A percentile compares a stretch with the other conserved stretches of the same genome.
These are phyloP conservation scores for Proterorhinus semilunaris DNA, from an alignment of 2,113 vertebrate species.

Conservation along the genomic window DNA sequence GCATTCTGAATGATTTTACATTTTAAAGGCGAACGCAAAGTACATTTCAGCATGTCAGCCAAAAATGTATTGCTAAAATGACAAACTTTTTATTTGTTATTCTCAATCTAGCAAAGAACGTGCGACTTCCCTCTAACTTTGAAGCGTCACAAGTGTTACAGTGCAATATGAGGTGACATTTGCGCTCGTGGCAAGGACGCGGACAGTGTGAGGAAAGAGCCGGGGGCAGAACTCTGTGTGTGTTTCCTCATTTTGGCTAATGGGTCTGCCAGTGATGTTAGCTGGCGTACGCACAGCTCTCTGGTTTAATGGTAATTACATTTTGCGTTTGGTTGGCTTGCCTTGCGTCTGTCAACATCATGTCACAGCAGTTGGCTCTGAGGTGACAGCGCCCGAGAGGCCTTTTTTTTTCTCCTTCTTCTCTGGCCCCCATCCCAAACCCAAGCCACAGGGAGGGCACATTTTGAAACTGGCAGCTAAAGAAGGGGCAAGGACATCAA, in stretches of 20 bases:
- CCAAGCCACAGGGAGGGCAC: constrained; percentile 16
- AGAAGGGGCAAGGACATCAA: neutral
- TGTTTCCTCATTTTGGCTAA: constrained; percentile 59
- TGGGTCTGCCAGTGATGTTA: constrained; percentile 54
- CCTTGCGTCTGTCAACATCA: constrained; percentile 61
- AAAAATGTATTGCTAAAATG: too few species aligned
- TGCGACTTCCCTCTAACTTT: constrained; percentile 9
- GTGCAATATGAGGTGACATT: neutral
- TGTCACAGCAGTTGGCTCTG: constrained; percentile 53
- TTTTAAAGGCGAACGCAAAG: too few species aligned
- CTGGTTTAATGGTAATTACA: constrained; percentile 70
- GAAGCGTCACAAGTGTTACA: constrained; percentile 9
- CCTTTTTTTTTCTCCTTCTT: constrained; percentile 7
- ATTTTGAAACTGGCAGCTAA: constrained; percentile 15
- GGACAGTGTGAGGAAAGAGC: constrained; percentile 22
- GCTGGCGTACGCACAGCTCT: constrained; percentile 36
- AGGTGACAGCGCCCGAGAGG: constrained; percentile 59
- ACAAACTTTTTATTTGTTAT: too few species aligned
- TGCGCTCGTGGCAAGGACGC: constrained; percentile 30
- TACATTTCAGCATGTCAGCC: too few species aligned
- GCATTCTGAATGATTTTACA: too few species aligned
- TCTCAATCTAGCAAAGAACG: neutral
- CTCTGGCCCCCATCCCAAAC: constrained; percentile 47
- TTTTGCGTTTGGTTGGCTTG: constrained; percentile 64
- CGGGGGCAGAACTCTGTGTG: constrained; percentile 29